A percentile compares a stretch with the other conserved stretches of the same genome.
Conservation (phyloP, 2,888 invertebrate species). For the Mystacides longicornis region DNA sequence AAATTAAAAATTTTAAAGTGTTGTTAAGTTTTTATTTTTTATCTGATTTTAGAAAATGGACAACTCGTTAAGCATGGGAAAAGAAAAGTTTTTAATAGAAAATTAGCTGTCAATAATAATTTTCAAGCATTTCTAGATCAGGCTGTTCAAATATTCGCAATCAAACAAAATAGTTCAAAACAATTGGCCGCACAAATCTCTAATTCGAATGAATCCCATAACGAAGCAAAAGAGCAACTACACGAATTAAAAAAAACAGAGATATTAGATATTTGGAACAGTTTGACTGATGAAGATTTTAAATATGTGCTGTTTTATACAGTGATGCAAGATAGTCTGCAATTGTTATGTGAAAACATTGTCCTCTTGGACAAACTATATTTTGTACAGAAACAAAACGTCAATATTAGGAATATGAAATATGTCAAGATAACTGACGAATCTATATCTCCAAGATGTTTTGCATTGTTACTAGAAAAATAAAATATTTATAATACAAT, state of each 20-base stretch:
- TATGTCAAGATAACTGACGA: constrained; percentile 55
- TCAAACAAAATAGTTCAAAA: too few species aligned
- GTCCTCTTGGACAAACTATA: constrained; percentile 47
- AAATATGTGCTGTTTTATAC: constrained; percentile 38
- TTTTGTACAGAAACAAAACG: constrained; percentile 35
- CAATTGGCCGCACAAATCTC: too few species aligned
- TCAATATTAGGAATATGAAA: background rate
- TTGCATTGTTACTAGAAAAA: constrained; percentile 52
- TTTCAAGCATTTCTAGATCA: background rate
- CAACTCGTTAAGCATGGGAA: constrained; percentile 7
- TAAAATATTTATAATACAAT: too few species aligned
- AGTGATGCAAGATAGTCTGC: constrained; percentile 43
- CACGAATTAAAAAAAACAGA: background rate
- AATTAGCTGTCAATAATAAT: background rate
- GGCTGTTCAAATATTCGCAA: too few species aligned
- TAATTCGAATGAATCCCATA: background rate
- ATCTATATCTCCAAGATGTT: constrained; percentile 57
- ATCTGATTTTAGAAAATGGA: constrained; percentile 15
- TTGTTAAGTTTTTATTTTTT: too few species aligned
- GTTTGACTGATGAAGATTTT: constrained; percentile 31
- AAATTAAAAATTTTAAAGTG: too few species aligned
- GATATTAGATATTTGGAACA: constrained; percentile 24
- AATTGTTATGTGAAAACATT: constrained; percentile 52
- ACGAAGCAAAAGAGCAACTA: too few species aligned
- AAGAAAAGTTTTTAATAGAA: background rate